Conservation (phyloP, 2,113 vertebrate species). For the Rafetus swinhoei region DNA sequence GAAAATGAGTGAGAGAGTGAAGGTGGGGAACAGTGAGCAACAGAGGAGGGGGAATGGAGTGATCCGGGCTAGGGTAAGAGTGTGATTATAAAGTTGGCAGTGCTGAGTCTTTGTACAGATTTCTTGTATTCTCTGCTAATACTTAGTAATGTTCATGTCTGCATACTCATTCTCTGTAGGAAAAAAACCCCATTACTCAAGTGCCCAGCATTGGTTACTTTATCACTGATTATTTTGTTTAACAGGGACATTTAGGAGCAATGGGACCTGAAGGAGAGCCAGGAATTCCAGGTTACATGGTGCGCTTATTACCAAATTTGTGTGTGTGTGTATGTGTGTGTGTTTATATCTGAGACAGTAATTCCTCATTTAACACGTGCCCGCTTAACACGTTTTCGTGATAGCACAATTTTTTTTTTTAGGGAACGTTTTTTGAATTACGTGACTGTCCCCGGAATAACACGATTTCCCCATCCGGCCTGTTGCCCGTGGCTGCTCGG, state of each 20-base stretch:
- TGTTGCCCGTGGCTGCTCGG: no score
- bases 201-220: not conserved
- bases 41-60: no score
- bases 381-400: no score
- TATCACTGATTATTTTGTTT: constrained; percentile 65
- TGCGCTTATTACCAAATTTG: constrained; percentile 67
- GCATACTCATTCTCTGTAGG: not conserved
- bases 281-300: constrained; percentile 91
- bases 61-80: no score
- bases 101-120: not conserved
- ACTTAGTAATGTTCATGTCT: not conserved
- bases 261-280: constrained; percentile 90
- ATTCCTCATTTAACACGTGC: no score
- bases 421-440: no score
- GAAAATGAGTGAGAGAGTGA: no score
- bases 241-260: constrained; percentile 87
- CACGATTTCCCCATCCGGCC: no score
- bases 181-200: not conserved
- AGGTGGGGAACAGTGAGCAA: no score
- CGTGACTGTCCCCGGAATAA: no score
- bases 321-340: not conserved
- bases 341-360: not conserved
- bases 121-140: not conserved
- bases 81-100: no score
- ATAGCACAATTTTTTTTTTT: no score